Evolutionary conservation across 2,888 invertebrate genomes (phyloP).

Genomic region (Cosmia pyralina): DNA sequence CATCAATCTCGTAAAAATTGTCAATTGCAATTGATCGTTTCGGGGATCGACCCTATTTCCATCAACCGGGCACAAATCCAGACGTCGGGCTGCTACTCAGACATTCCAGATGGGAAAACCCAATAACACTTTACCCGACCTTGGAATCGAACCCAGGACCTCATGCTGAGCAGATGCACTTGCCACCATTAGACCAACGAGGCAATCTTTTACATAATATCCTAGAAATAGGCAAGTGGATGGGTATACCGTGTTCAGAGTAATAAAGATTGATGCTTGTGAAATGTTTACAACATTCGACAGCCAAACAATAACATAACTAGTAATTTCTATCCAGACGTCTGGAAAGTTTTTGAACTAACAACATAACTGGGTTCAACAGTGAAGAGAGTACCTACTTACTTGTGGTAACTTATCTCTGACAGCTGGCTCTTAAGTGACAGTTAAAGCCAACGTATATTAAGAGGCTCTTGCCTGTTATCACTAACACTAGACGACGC

Average conservation of each 20-base stretch:
- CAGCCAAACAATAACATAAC: conserved; percentile 31
- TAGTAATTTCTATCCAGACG: conserved; percentile 70
- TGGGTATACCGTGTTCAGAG: background rate
- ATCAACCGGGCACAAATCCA: too few relatives aligned
- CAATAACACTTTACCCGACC: too few relatives aligned
- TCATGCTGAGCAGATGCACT: too few relatives aligned
- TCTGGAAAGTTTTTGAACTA: conserved; percentile 78
- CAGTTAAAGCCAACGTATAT: conserved; percentile 19
- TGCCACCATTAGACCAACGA: background rate
- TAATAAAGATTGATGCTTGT: conserved; percentile 14
- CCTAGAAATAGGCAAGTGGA: background rate
- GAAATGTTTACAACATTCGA: conserved; percentile 8
- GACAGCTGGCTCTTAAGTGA: conserved; percentile 36
- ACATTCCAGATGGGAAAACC: too few relatives aligned
- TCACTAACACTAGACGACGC: background rate
- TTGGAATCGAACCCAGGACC: too few relatives aligned
- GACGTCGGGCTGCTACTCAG: too few relatives aligned
- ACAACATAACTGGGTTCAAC: conserved; percentile 64
- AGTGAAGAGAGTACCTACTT: conserved; percentile 10
- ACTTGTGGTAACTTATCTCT: conserved; percentile 44
- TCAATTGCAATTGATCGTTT: too few relatives aligned
- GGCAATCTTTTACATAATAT: background rate
- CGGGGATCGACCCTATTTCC: too few relatives aligned
- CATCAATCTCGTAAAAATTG: too few relatives aligned
- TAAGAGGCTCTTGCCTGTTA: background rate